These are phyloP conservation scores for Chionodraco myersi DNA, from an alignment of 2,113 vertebrate species.

Conservation along the genomic window DNA sequence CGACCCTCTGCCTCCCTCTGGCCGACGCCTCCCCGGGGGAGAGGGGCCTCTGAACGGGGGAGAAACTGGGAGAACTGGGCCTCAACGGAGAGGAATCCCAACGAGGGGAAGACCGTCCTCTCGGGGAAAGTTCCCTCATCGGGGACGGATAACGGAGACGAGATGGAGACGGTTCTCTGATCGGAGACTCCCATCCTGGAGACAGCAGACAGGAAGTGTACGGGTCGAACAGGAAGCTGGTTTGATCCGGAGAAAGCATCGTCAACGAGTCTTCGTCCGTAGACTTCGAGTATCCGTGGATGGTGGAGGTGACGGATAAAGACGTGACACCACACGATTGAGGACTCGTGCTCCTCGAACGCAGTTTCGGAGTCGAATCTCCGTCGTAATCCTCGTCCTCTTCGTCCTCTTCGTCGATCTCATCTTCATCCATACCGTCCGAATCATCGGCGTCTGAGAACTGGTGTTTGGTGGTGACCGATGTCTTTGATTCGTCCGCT, in stretches of 20 bases:
- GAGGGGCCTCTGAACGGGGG: conserved; percentile 75
- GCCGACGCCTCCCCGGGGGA: conserved; percentile 87
- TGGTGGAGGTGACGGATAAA: conserved; percentile 84
- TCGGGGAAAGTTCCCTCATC: conserved; percentile 78
- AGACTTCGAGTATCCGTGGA: conserved; percentile 76
- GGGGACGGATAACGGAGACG: conserved; percentile 79
- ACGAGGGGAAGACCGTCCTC: conserved; percentile 77
- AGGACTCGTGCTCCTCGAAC: conserved; percentile 95
- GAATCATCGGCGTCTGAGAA: conserved; percentile 98
- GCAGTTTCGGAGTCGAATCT: conserved; percentile 93
- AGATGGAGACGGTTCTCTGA: conserved; percentile 79
- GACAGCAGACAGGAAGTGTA: conserved; percentile 91
- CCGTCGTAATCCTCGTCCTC: conserved; percentile 96
- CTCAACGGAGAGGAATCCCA: conserved; percentile 92
- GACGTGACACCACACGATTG: conserved; percentile 89
- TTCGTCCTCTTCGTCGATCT: conserved; percentile 94
- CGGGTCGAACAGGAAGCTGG: conserved; percentile 89
- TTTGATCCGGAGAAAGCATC: conserved; percentile 87
- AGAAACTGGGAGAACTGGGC: conserved; percentile 88
- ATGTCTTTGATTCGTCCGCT: conserved; percentile 87
- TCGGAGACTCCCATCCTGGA: conserved; percentile 85
- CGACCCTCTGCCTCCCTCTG: conserved; percentile 90
- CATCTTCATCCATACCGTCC: conserved; percentile 91
- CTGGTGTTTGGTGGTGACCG: conserved; percentile 90
- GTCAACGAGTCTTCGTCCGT: conserved; percentile 88